Base-by-base conservation (phyloP, 2,888 invertebrate genomes). In the Lasioglossum morio region DNA sequence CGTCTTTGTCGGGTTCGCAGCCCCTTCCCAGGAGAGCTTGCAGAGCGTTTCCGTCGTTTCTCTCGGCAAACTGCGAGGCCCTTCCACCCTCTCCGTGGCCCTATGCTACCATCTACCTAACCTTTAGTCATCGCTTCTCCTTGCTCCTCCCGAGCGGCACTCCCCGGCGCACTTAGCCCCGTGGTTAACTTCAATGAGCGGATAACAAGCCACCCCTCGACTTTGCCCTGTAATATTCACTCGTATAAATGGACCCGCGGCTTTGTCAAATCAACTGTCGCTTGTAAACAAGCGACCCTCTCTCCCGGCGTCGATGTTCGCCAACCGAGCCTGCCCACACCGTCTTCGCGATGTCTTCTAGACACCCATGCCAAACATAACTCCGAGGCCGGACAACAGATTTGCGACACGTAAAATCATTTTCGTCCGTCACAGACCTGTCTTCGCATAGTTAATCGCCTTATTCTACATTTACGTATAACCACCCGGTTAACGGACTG, bases 151-250 rank as follows among this genome's bases (percentile, higher is more conserved):
- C 87, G 87, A 79, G 74, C 85, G 82, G 77, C 88, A 87, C 81
- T 85, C 88, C 85, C 82, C 82, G 86, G 91, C 92, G 91, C 93
- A 94, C 94, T 95, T 95, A 95, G 94, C 94, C 93, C 93, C 94
- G 94, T 94, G 94, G 94, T 95, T 95, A 95, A 94, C 95, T 95
- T 95, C 95, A 95, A 95, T 94, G 94, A 95, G 94, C 94, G 94
- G 94, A 94, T 95, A 95, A 95, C 95, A 94, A 95, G 95, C 94
- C 93, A 92, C 94, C 94, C 94, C 93, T 93, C 92, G 91, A 93
- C 92, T 92, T 90, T 90, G 91, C 93, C 93, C 93, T 94, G 94
- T 94, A 94, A 94, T 94, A 94, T 94, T 94, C 93, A 91, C 93
- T 94, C 93, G 93, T 93, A 94, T 94, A 94, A 94, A 94, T 94